These are phyloP conservation scores for Distichodus sexfasciatus DNA, from an alignment of 2,797 vertebrate genomes.

Conservation along the genomic window DNA sequence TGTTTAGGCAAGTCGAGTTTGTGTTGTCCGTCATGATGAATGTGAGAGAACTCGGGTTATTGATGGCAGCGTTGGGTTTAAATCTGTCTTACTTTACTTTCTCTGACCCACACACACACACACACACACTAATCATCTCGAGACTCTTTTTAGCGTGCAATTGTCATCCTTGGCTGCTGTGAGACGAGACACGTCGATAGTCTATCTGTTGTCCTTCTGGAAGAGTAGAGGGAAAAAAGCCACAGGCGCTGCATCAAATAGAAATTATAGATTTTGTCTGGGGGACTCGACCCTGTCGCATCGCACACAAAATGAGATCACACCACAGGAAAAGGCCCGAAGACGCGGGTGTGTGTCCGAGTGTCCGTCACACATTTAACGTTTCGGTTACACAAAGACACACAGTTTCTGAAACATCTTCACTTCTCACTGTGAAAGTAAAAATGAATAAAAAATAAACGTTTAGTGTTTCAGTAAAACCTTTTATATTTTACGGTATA, in stretches of 20 bases:
- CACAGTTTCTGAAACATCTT: too few species aligned
- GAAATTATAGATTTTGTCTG: conserved; percentile 79
- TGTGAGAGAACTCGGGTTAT: conserved; percentile 8
- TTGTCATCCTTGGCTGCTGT: conserved; percentile 69
- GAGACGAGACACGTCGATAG: conserved; percentile 72
- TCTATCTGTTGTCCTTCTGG: conserved; percentile 65
- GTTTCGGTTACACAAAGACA: too few species aligned
- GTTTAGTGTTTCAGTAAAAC: too few species aligned
- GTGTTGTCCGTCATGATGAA: conserved; percentile 12
- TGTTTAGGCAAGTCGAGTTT: too few species aligned
- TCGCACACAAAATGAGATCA: conserved; percentile 70
- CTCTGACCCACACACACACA: not conserved
- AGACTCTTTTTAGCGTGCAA: conserved; percentile 68
- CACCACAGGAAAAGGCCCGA: conserved; percentile 47
- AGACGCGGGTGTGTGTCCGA: not conserved
- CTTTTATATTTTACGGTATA: too few species aligned
- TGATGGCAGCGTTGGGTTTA: not conserved
- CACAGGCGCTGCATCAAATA: conserved; percentile 70
- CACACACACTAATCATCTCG: conserved; percentile 22
- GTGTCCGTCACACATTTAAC: too few species aligned
- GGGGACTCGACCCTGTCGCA: conserved; percentile 58
- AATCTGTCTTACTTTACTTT: conserved; percentile 5
- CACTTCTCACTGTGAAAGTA: too few species aligned
- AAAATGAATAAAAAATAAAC: too few species aligned
- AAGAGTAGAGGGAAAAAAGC: conserved; percentile 51